Evolutionary conservation across 2,113 vertebrate species (phyloP), one percentile per base, ranked within the genome.

Genomic region (Hystrix cristata): DNA sequence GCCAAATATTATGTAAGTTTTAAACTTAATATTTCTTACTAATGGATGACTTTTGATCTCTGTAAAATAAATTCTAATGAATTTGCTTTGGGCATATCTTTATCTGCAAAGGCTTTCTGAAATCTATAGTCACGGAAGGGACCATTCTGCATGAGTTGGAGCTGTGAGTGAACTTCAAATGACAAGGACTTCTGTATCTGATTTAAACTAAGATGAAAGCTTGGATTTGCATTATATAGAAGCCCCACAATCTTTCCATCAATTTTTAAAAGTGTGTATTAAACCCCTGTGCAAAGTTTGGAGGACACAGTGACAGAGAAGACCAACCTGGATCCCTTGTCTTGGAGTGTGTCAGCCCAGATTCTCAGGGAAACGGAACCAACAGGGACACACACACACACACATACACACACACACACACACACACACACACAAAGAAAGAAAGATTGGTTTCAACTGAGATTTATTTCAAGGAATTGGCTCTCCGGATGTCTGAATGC

Each of bases 21-120:
- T 78, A 76, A 48, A 84, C 60, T 96, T 88, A 79, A 43, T 79
- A 95, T 79, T 86, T 94, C 84, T 57, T 97, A 71, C 10, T 74
- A 55, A 97, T 74, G 34, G 6, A 64, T 87, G 71, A 19, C 64
- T 94, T 89, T 76, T 34, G 76, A 94, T 5, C 90, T 90, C 53
- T 62, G 19, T 21, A 90, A 97, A 95, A 89, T 23, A 76, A 19
- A 72, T 72, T 88, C 29, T 43, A 71, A 25, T 38, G 80, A 69
- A 38, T 78, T 80, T 96, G 31, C 57, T 95, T 90, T n/a, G 34
- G 29, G 29, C 5, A 53, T 65, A 29, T 38, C 38, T 87, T 92
- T 16, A 86, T 83, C 43, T 89, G 7, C 51, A 69, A 92, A 92
- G 25, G 1, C 29, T 92, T 93, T 87, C 55, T 90, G n/a, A 65